phyloP scores from a whole-genome alignment of 2,888 invertebrate species.

The Caenorhabditis japonica region DNA sequence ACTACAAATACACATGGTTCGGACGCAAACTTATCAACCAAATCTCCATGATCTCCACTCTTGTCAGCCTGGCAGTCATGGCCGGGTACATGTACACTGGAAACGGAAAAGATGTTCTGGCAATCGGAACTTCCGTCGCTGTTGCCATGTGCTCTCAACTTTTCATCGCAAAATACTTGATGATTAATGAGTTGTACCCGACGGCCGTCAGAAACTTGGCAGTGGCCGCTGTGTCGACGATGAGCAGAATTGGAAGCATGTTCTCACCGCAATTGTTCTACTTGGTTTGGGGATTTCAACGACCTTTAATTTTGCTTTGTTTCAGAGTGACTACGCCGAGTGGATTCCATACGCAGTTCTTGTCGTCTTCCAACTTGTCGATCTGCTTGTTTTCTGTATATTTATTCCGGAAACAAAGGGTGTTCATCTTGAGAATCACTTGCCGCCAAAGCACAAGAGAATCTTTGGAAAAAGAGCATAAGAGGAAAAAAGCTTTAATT shows the following conservation, averaged over 20 bases:
- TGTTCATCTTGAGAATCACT: slow-evolving; percentile 50
- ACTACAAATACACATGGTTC: slow-evolving; percentile 57
- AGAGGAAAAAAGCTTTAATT: slow-evolving; percentile 17
- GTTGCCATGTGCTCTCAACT: slow-evolving; percentile 63
- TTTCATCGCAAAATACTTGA: slow-evolving; percentile 57
- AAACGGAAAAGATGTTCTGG: slow-evolving; percentile 32
- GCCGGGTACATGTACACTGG: slow-evolving; percentile 24
- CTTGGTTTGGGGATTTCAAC: slow-evolving; percentile 35
- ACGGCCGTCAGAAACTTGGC: slow-evolving; percentile 72
- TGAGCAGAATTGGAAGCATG: slow-evolving; percentile 65
- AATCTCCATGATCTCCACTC: slow-evolving; percentile 53
- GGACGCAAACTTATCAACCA: slow-evolving; percentile 63
- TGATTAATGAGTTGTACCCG: slow-evolving; percentile 63
- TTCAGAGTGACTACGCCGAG: slow-evolving; percentile 39
- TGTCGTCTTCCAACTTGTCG: slow-evolving; percentile 24
- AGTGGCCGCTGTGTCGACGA: slow-evolving; percentile 62
- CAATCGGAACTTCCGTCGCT: slow-evolving; percentile 54
- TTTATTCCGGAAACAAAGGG: slow-evolving; percentile 56
- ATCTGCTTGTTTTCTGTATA: slow-evolving; percentile 39
- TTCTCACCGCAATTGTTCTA: slow-evolving; percentile 70
- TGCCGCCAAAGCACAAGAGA: slow-evolving; percentile 53
- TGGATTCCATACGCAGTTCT: slow-evolving; percentile 51
- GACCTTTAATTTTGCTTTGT: neutral
- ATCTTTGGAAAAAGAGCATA: slow-evolving; percentile 46
- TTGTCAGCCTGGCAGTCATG: slow-evolving; percentile 21